Percentiles rank a stretch among this genome's conserved stretches.
Evolutionary conservation across 2,888 invertebrate genomes (phyloP).

Genomic region (Ellobium chinense): DNA sequence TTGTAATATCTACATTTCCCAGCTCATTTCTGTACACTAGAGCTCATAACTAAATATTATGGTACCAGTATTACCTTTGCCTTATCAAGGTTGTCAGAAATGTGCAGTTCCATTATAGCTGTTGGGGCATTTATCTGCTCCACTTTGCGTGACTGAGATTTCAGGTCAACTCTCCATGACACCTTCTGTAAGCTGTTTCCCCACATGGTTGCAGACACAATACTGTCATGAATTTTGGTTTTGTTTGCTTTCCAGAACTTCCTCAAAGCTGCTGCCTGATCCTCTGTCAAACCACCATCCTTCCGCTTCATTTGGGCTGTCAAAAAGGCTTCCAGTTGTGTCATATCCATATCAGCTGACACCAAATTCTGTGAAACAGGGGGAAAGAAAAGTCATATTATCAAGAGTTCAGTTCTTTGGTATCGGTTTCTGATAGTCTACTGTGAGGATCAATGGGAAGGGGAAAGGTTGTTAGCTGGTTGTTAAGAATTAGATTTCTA

Average conservation of each 20-base stretch:
- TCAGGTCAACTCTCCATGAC: slow-evolving; percentile 76
- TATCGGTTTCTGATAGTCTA: no score
- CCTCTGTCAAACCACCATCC: slow-evolving; percentile 74
- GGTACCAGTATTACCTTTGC: slow-evolving; percentile 41
- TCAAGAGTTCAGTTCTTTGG: no score
- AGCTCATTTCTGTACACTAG: no score
- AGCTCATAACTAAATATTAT: no score
- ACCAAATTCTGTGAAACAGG: slow-evolving; percentile 71
- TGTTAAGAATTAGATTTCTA: no score
- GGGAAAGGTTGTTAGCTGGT: no score
- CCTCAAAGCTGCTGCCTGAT: slow-evolving; percentile 70
- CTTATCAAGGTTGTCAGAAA: slow-evolving; percentile 80
- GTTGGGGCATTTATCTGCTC: slow-evolving; percentile 85
- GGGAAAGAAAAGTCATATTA: not conserved
- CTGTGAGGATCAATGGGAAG: no score
- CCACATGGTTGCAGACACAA: slow-evolving; percentile 72
- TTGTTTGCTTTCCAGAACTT: slow-evolving; percentile 77
- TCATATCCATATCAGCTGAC: slow-evolving; percentile 76
- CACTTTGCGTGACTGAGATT: slow-evolving; percentile 88
- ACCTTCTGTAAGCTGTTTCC: slow-evolving; percentile 71
- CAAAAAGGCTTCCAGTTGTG: slow-evolving; percentile 75
- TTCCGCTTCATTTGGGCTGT: slow-evolving; percentile 73
- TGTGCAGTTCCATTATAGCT: slow-evolving; percentile 84
- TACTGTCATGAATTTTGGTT: slow-evolving; percentile 72
- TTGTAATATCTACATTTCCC: no score